Percentiles rank a stretch among this genome's conserved stretches.
Evolutionary conservation across 2,888 invertebrate species (phyloP).

Genomic region (Parelbella ahira): DNA sequence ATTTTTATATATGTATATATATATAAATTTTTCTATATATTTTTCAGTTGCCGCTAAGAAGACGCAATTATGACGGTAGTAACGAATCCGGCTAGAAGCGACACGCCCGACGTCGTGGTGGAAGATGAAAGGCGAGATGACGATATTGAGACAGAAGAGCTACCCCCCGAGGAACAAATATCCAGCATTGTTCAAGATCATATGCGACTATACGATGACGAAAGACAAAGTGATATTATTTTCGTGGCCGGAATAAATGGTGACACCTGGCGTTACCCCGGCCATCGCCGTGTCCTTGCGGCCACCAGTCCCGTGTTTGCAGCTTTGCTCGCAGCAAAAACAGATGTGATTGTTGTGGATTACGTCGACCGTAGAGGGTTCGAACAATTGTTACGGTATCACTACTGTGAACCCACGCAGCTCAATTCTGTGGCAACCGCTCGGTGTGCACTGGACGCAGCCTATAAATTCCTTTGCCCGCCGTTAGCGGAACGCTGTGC

Average conservation of each 20-base stretch:
- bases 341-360: constrained; percentile 73
- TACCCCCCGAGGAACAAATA: constrained; percentile 17
- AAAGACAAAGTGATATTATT: constrained; percentile 80
- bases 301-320: constrained; percentile 83
- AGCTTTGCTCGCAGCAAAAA: constrained; percentile 72
- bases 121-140: constrained; percentile 36
- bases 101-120: constrained; percentile 29
- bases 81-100: constrained; percentile 60
- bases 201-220: constrained; percentile 69
- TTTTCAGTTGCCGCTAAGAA: constrained; percentile 48
- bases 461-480: constrained; percentile 86
- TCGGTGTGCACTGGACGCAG: constrained; percentile 85
- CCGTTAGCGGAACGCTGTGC: constrained; percentile 85
- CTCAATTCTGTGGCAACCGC: constrained; percentile 84
- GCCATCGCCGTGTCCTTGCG: constrained; percentile 82
- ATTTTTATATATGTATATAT: too few relatives aligned
- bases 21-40: constrained; percentile 27
- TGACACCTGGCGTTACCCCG: constrained; percentile 85
- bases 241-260: constrained; percentile 83
- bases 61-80: constrained; percentile 66
- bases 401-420: constrained; percentile 82
- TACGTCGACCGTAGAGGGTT: constrained; percentile 85
- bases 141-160: constrained; percentile 24
- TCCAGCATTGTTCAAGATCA: constrained; percentile 42
- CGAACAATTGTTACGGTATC: constrained; percentile 83